These are phyloP conservation scores for Penaeus monodon DNA, from an alignment of 2,888 invertebrate species.

Conservation along the genomic window DNA sequence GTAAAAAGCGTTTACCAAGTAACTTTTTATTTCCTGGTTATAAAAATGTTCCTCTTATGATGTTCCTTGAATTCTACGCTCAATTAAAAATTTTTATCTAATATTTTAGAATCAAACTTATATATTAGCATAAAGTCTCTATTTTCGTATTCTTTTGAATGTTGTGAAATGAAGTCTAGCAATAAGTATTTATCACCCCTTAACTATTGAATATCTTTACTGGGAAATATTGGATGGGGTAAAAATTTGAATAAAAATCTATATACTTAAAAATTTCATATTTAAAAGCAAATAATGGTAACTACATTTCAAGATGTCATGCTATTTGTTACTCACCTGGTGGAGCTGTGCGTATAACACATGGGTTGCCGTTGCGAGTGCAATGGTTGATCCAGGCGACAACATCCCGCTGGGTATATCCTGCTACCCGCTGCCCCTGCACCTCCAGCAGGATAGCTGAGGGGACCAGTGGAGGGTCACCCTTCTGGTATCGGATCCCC, in stretches of 20 bases:
- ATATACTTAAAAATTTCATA: background rate
- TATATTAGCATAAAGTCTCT: too few relatives aligned
- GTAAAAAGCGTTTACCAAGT: too few relatives aligned
- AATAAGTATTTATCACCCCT: too few relatives aligned
- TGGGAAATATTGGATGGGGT: background rate
- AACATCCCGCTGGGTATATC: constrained; percentile 74
- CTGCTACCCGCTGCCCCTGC: constrained; percentile 74
- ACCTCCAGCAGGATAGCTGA: constrained; percentile 71
- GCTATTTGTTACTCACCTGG: constrained; percentile 69
- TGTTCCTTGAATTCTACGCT: too few relatives aligned
- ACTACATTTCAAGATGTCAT: background rate
- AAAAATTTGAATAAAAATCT: too few relatives aligned
- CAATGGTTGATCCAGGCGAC: constrained; percentile 73
- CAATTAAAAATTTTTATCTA: too few relatives aligned
- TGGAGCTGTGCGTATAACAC: constrained; percentile 73
- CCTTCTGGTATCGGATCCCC: constrained; percentile 55
- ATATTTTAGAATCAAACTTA: too few relatives aligned
- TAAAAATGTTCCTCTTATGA: too few relatives aligned
- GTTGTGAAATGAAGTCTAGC: too few relatives aligned
- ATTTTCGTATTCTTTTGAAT: too few relatives aligned
- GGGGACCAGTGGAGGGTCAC: constrained; percentile 48
- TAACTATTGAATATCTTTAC: too few relatives aligned
- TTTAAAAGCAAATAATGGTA: background rate
- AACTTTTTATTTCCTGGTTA: too few relatives aligned
- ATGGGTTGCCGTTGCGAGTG: constrained; percentile 73